These are phyloP conservation scores for Andrena flavipes DNA, from an alignment of 2,888 invertebrate genomes.

Conservation along the genomic window DNA sequence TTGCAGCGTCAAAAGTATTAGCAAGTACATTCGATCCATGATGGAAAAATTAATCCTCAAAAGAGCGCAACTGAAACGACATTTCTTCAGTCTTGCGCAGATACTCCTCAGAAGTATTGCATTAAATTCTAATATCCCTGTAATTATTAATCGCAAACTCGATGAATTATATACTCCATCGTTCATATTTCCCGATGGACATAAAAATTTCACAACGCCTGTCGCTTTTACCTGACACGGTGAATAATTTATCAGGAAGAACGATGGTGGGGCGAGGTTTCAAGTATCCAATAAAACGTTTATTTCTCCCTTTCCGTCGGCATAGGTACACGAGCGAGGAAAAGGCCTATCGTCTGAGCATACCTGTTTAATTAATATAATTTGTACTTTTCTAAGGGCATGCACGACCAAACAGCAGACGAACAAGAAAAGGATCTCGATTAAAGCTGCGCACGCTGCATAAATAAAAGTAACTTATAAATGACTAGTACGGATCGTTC, in stretches of 20 bases:
- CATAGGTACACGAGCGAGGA: conserved; percentile 21
- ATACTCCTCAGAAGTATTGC: conserved; percentile 9
- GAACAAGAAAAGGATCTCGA: conserved; percentile 1
- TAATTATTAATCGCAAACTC: conserved; percentile 15
- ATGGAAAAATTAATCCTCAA: conserved; percentile 15
- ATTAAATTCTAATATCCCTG: conserved; percentile 15
- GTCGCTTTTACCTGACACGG: not conserved
- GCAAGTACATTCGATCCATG: conserved; percentile 34
- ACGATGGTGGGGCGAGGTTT: not conserved
- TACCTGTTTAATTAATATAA: conserved; percentile 59
- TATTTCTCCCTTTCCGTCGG: conserved; percentile 31
- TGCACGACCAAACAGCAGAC: conserved; percentile 28
- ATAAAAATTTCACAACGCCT: not conserved
- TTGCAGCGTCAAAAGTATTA: conserved; percentile 34
- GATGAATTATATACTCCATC: not conserved
- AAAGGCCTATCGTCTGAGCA: conserved; percentile 27
- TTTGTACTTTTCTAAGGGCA: conserved; percentile 61
- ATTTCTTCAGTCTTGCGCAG: not conserved
- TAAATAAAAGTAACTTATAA: conserved; percentile 74
- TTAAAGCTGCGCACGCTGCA: conserved; percentile 47
- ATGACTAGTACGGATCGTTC: conserved; percentile 79
- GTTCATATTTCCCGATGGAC: not conserved
- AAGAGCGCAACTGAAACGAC: not conserved
- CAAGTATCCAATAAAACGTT: conserved; percentile 36
- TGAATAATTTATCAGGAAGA: not conserved